phyloP scores from a whole-genome alignment of 2,797 vertebrate species.

The Avahi laniger region DNA sequence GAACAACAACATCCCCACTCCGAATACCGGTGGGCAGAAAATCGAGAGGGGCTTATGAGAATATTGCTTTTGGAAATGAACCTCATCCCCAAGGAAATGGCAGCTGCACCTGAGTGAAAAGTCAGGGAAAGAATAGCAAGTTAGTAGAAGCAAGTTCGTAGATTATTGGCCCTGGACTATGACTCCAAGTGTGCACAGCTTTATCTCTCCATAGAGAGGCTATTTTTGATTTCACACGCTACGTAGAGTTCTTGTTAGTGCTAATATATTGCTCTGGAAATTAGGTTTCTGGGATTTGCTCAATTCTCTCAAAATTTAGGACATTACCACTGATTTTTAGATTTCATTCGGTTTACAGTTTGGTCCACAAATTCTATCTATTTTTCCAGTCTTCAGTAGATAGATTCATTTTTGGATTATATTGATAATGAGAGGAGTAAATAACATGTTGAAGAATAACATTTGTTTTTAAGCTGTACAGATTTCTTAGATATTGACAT shows the following conservation, averaged over 20 bases:
- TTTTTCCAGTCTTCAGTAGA: not conserved
- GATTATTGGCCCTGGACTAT: fast-evolving
- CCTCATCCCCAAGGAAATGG: not conserved
- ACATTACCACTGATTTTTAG: not conserved
- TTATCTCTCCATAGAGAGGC: not conserved
- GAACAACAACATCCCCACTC: too few species aligned
- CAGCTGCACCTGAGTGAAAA: not conserved
- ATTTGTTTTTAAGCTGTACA: not conserved
- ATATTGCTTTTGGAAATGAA: not conserved
- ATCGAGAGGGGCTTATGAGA: not conserved
- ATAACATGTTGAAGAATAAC: not conserved
- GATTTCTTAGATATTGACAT: not conserved
- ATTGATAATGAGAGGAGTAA: not conserved
- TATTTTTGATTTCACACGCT: not conserved
- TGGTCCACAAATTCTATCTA: not conserved
- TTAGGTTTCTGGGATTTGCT: not conserved
- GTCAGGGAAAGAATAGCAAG: not conserved
- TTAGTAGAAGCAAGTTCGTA: not conserved
- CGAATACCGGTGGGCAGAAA: not conserved
- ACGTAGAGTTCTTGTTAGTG: not conserved
- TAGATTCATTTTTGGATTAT: not conserved
- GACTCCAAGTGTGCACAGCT: fast-evolving
- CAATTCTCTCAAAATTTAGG: not conserved
- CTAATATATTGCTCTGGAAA: not conserved
- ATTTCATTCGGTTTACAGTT: not conserved